These are phyloP conservation scores for Cyrtodaria siliqua DNA, from an alignment of 2,888 invertebrate genomes.

Conservation along the genomic window DNA sequence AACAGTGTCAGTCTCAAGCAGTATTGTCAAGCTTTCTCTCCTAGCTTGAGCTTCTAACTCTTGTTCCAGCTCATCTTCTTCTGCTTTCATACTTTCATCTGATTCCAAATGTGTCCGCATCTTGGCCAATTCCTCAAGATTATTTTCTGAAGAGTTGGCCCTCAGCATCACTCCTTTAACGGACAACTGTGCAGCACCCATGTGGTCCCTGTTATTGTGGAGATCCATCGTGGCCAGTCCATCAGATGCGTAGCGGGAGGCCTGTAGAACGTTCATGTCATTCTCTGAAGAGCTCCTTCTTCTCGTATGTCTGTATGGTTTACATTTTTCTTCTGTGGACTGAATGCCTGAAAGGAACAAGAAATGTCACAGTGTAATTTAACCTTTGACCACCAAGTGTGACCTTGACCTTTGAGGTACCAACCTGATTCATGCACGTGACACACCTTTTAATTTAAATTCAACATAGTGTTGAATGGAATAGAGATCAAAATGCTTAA, in stretches of 20 bases:
- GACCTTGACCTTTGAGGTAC: too few relatives aligned
- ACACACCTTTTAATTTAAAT: too few relatives aligned
- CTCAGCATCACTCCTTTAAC: not conserved
- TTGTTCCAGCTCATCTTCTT: slow-evolving; percentile 29
- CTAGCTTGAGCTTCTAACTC: slow-evolving; percentile 45
- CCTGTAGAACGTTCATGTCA: slow-evolving; percentile 36
- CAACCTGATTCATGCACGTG: too few relatives aligned
- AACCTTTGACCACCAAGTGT: too few relatives aligned
- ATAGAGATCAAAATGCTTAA: too few relatives aligned
- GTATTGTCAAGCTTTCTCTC: slow-evolving; percentile 27
- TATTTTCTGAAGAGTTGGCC: slow-evolving; percentile 36
- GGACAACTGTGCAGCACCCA: not conserved
- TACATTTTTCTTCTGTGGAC: too few relatives aligned
- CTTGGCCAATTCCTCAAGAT: slow-evolving; percentile 26
- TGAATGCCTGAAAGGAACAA: too few relatives aligned
- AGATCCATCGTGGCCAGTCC: slow-evolving; percentile 6
- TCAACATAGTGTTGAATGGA: too few relatives aligned
- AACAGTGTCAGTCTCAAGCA: slow-evolving; percentile 10
- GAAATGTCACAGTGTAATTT: too few relatives aligned
- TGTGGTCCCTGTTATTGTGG: not conserved
- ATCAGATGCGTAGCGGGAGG: slow-evolving; percentile 19
- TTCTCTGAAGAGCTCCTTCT: slow-evolving; percentile 50
- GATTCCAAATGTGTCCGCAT: slow-evolving; percentile 11
- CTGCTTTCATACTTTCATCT: slow-evolving; percentile 11
- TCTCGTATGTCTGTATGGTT: not conserved